Percentiles rank a stretch among this genome's conserved stretches.
Conservation (phyloP, 1,140 invertebrate genomes). For the Temnothorax nylanderi region DNA sequence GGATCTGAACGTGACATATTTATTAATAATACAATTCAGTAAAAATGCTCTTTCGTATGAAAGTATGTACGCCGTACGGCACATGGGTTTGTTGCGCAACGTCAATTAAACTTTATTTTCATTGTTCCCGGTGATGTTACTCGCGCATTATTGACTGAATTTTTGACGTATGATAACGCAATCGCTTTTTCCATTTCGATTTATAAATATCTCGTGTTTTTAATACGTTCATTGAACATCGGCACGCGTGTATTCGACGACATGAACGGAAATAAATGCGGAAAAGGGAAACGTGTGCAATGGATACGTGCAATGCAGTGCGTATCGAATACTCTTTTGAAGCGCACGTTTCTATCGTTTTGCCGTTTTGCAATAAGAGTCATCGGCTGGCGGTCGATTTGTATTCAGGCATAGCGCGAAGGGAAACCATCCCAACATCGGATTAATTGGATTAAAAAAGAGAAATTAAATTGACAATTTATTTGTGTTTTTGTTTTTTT, state of each 20-base stretch:
- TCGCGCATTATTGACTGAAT: conserved; percentile 43
- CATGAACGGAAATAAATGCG: conserved; percentile 50
- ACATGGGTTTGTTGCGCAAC: neutral
- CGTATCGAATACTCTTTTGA: conserved; percentile 53
- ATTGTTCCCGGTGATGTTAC: conserved; percentile 21
- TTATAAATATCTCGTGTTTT: conserved; percentile 49
- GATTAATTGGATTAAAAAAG: conserved; percentile 54
- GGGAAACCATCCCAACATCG: conserved; percentile 35
- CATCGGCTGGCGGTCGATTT: conserved; percentile 37
- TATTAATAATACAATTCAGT: conserved; percentile 28
- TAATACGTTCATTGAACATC: conserved; percentile 41
- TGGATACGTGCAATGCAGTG: conserved; percentile 33
- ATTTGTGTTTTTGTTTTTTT: conserved; percentile 5
- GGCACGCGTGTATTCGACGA: conserved; percentile 22
- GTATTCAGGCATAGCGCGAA: conserved; percentile 39
- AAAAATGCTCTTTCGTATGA: conserved; percentile 9
- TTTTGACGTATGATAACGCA: conserved; percentile 50
- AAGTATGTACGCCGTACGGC: neutral
- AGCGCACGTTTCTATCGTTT: conserved; percentile 34
- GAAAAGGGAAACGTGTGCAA: neutral
- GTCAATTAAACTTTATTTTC: conserved; percentile 46
- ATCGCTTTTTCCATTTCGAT: conserved; percentile 40
- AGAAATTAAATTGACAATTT: conserved; percentile 24
- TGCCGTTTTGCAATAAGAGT: conserved; percentile 53
- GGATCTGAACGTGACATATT: neutral